Evolutionary conservation across 1,140 invertebrate species (phyloP).

Genomic region (Aporrectodea caliginosa): DNA sequence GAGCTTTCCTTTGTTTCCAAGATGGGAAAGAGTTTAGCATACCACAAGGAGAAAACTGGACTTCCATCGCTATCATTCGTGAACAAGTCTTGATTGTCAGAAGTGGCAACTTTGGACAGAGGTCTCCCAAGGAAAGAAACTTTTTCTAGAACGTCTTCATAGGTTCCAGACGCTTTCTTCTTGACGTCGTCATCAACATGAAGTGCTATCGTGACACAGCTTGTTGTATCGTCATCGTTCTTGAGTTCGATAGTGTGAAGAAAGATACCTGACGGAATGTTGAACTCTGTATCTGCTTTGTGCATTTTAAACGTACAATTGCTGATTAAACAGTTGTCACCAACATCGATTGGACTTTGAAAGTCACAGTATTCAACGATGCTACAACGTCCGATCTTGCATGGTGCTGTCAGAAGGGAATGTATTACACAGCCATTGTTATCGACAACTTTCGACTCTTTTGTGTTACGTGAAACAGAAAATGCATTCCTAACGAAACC

Average conservation of each 20-base stretch:
- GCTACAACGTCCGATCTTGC: constrained; percentile 35
- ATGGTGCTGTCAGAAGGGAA: constrained; percentile 35
- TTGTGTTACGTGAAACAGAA: constrained; percentile 29
- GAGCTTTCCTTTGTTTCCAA: constrained; percentile 45
- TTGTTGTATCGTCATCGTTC: constrained; percentile 24
- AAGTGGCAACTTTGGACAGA: constrained; percentile 36
- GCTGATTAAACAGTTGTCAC: constrained; percentile 52
- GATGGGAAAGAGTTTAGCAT: constrained; percentile 49
- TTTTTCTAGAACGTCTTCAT: constrained; percentile 24
- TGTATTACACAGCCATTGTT: constrained; percentile 49
- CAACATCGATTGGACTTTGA: constrained; percentile 42
- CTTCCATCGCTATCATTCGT: constrained; percentile 19
- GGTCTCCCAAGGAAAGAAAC: constrained; percentile 42
- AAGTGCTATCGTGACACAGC: constrained; percentile 55
- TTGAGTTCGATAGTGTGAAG: constrained; percentile 53
- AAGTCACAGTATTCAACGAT: constrained; percentile 57
- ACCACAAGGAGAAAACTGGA: constrained; percentile 47
- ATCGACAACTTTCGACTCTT: background rate
- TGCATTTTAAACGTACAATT: constrained; percentile 44
- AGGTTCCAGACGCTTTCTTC: constrained; percentile 31
- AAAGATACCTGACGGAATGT: constrained; percentile 49
- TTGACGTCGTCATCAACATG: constrained; percentile 55
- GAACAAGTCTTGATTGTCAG: constrained; percentile 14
- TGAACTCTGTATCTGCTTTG: constrained; percentile 16
- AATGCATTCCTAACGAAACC: constrained; percentile 43